Evolutionary conservation across 2,797 vertebrate species (phyloP).

Genomic region (Gallinago nigripennis): DNA sequence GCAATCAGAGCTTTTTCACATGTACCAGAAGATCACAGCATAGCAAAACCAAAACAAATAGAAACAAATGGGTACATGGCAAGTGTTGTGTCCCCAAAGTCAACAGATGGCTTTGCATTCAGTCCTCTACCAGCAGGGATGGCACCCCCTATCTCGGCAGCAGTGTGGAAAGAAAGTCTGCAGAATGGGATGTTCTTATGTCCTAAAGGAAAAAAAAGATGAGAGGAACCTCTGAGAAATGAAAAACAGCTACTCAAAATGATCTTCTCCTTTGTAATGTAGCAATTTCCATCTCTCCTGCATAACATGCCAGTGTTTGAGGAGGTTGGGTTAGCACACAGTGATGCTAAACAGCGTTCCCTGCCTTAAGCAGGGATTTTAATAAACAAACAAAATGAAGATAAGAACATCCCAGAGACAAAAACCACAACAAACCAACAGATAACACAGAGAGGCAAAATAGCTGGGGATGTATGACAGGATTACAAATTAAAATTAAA

Average conservation of each 20-base stretch:
- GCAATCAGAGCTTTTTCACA: conserved; percentile 27
- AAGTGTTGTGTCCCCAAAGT: background rate
- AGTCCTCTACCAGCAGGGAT: background rate
- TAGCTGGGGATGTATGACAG: background rate
- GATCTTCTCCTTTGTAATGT: background rate
- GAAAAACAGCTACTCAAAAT: background rate
- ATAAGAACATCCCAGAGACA: background rate
- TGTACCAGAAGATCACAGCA: conserved; percentile 24
- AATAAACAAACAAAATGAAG: background rate
- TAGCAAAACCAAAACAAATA: background rate
- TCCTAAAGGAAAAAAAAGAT: background rate
- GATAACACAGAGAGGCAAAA: background rate
- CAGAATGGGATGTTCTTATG: background rate
- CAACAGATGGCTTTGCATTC: background rate
- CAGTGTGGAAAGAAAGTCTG: background rate
- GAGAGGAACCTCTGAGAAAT: background rate
- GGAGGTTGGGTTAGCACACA: background rate
- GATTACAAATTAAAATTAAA: background rate
- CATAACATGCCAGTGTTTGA: background rate
- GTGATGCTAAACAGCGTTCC: background rate
- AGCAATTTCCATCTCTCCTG: background rate
- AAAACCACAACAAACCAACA: background rate
- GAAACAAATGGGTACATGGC: background rate
- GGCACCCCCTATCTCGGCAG: background rate
- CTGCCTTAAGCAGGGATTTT: background rate